Percentiles rank a stretch among this genome's conserved stretches.
phyloP scores from a whole-genome alignment of 2,797 vertebrate genomes.

The Oreochromis grahami region DNA sequence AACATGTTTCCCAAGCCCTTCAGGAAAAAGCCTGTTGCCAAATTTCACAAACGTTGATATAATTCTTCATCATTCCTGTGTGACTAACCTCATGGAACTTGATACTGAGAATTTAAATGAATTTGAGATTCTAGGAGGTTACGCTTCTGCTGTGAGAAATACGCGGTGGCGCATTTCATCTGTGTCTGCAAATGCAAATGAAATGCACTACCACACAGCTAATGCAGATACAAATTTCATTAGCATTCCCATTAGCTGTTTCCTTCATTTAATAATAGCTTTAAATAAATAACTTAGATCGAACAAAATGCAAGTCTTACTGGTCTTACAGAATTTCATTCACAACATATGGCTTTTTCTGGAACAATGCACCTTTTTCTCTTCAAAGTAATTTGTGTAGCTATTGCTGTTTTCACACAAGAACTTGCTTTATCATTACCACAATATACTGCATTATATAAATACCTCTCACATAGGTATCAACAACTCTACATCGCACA shows the following conservation, averaged over 20 bases:
- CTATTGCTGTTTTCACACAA: background rate
- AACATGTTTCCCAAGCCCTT: background rate
- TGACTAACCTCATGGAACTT: background rate
- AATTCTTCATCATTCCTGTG: background rate
- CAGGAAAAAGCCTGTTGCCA: background rate
- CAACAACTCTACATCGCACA: background rate
- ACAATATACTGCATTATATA: background rate
- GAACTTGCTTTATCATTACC: background rate
- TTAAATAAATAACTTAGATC: background rate
- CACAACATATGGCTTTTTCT: background rate
- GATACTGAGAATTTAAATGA: background rate
- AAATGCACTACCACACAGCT: background rate
- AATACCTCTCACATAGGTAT: background rate
- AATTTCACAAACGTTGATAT: background rate
- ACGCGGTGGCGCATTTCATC: background rate
- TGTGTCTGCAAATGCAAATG: background rate
- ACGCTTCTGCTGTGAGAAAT: background rate
- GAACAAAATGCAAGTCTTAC: background rate
- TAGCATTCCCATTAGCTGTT: background rate
- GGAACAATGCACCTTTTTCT: background rate
- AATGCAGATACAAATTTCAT: background rate
- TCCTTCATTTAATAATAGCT: background rate
- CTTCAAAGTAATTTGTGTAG: background rate
- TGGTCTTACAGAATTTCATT: background rate
- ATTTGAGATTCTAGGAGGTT: background rate